Evolutionary conservation across 2,797 vertebrate species (phyloP).

Genomic region (Cephalopachus bancanus): DNA sequence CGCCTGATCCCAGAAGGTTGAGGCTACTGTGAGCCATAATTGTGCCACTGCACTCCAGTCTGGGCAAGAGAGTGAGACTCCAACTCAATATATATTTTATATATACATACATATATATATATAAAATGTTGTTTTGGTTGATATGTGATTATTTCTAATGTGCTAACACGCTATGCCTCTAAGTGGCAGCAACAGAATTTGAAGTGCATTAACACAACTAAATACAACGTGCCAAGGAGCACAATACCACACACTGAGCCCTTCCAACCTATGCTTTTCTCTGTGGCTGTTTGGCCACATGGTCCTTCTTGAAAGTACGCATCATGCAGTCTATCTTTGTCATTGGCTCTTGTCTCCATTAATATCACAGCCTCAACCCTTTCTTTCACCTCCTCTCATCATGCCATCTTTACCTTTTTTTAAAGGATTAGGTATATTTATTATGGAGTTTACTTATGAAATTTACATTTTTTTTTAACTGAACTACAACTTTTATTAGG

Average conservation of each 20-base stretch:
- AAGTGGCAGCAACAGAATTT: not conserved
- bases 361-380: not conserved
- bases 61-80: no score
- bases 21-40: no score
- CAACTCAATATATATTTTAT: no score
- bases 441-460: not conserved
- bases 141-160: not conserved
- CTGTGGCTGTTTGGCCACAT: not conserved
- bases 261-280: not conserved
- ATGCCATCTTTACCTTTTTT: not conserved
- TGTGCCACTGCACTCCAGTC: no score
- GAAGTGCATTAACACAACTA: not conserved
- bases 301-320: not conserved
- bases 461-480: not conserved
- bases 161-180: not conserved
- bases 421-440: not conserved
- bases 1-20: no score
- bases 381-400: not conserved
- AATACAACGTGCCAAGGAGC: not conserved
- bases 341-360: not conserved
- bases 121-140: not conserved
- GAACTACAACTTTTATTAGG: not conserved
- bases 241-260: not conserved
- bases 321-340: not conserved
- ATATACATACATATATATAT: no score